A percentile compares a stretch with the other conserved stretches of the same genome.
These are phyloP conservation scores for Acrocera orbiculus DNA, from an alignment of 2,888 invertebrate species.

Conservation along the genomic window DNA sequence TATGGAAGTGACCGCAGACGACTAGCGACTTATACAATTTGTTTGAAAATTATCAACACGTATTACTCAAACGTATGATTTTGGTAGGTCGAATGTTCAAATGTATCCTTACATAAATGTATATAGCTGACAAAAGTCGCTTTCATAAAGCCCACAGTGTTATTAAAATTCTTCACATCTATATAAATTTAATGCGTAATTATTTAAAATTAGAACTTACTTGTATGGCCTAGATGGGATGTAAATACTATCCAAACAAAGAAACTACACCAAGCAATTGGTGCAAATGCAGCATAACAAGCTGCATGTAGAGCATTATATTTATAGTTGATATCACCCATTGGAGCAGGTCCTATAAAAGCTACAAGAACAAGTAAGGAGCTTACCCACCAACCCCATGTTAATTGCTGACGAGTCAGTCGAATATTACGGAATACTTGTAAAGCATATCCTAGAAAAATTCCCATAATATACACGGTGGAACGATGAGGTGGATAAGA, in stretches of 20 bases:
- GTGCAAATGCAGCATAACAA: slow-evolving; percentile 49
- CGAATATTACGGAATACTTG: slow-evolving; percentile 31
- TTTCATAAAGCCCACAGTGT: too few relatives aligned
- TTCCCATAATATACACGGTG: slow-evolving; percentile 51
- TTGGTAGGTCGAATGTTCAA: too few relatives aligned
- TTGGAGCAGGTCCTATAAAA: slow-evolving; percentile 42
- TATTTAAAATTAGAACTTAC: slow-evolving; percentile 20
- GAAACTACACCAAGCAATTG: slow-evolving; percentile 47
- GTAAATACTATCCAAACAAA: slow-evolving; percentile 51
- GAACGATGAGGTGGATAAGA: slow-evolving; percentile 45
- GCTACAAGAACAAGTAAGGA: slow-evolving; percentile 35
- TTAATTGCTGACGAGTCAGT: slow-evolving; percentile 30
- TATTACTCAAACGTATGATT: too few relatives aligned
- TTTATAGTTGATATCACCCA: slow-evolving; percentile 42
- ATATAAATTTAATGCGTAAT: slow-evolving; percentile 6
- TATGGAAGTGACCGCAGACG: too few relatives aligned
- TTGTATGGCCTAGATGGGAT: slow-evolving; percentile 41
- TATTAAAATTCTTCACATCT: too few relatives aligned
- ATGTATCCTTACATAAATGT: too few relatives aligned
- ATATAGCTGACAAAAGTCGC: too few relatives aligned
- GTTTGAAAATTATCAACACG: too few relatives aligned
- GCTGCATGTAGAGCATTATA: slow-evolving; percentile 47
- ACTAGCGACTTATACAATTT: too few relatives aligned
- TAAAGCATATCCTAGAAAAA: slow-evolving; percentile 41
- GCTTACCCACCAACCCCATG: slow-evolving; percentile 38